These are phyloP conservation scores for Cassiopea andromeda DNA, from an alignment of 30 jellyfish, hydroid and myxozoan species.

Conservation along the genomic window DNA sequence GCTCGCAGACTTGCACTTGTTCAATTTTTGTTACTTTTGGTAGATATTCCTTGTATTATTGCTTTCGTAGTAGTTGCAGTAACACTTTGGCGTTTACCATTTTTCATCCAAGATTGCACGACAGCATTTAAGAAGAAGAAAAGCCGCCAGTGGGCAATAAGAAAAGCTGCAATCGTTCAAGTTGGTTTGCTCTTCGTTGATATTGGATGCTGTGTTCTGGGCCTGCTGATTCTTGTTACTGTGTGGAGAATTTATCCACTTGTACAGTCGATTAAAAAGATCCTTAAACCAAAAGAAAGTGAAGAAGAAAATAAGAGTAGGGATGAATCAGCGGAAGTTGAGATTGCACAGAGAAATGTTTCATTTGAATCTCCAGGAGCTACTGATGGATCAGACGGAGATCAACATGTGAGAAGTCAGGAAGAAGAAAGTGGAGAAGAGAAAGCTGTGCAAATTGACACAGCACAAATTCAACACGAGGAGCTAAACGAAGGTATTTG, in stretches of 20 bases:
- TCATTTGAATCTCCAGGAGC: neutral
- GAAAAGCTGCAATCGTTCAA: conserved; percentile 51
- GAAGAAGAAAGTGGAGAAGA: conserved; percentile 31
- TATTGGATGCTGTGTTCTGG: conserved; percentile 60
- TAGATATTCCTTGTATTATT: conserved; percentile 84
- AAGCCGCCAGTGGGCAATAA: conserved; percentile 47
- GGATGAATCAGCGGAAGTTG: neutral
- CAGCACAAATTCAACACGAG: conserved; percentile 13
- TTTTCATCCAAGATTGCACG: conserved; percentile 22
- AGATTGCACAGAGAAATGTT: neutral
- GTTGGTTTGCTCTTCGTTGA: conserved; percentile 77
- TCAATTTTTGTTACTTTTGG: conserved; percentile 67
- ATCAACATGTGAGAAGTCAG: neutral
- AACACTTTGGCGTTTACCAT: conserved; percentile 75
- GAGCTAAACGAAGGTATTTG: neutral
- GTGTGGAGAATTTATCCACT: conserved; percentile 89
- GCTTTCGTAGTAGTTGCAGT: conserved; percentile 42
- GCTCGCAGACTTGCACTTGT: conserved; percentile 34
- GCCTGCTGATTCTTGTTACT: conserved; percentile 47
- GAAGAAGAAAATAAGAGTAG: neutral
- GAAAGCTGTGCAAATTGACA: neutral
- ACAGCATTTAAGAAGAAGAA: conserved; percentile 11
- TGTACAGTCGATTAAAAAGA: conserved; percentile 52
- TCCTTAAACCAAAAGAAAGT: neutral
- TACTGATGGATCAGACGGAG: neutral